Percentiles rank a stretch among this genome's conserved stretches.
Conservation (phyloP, 2,888 invertebrate genomes). For the Noctua comes region DNA sequence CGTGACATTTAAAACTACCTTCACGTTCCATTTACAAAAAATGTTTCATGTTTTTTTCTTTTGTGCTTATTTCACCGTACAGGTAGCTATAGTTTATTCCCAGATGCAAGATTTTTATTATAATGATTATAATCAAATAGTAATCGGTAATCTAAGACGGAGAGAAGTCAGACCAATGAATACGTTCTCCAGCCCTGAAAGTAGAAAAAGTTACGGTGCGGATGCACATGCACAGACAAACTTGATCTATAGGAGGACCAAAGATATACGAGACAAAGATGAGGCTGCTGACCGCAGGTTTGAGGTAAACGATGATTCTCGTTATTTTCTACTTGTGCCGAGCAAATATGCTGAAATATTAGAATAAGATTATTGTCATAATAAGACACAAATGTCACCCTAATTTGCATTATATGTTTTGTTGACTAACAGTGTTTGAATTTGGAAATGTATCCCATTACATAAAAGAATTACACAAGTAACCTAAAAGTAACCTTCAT, state of each 20-base stretch:
- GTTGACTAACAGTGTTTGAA: too few relatives aligned
- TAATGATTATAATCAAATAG: slow-evolving; percentile 47
- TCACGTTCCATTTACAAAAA: slow-evolving; percentile 17
- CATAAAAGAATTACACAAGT: background rate
- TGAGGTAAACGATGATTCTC: slow-evolving; percentile 51
- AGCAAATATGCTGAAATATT: background rate
- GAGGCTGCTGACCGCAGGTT: slow-evolving; percentile 57
- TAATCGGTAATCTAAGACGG: slow-evolving; percentile 55
- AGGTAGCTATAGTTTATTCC: slow-evolving; percentile 15
- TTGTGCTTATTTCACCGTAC: background rate
- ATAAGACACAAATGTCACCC: background rate
- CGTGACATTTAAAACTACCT: slow-evolving; percentile 11
- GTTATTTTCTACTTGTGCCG: slow-evolving; percentile 15
- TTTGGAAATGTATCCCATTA: too few relatives aligned
- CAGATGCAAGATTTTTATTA: slow-evolving; percentile 55
- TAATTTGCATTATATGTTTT: background rate
- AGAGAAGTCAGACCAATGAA: slow-evolving; percentile 63
- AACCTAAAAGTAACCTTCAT: background rate
- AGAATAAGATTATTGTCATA: background rate
- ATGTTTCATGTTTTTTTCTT: slow-evolving; percentile 31
- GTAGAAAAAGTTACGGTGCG: slow-evolving; percentile 42
- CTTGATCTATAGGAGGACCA: slow-evolving; percentile 64
- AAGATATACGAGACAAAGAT: slow-evolving; percentile 58
- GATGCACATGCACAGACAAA: slow-evolving; percentile 40
- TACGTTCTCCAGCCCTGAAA: slow-evolving; percentile 36